These are phyloP conservation scores for Rhizomys pruinosus DNA, from an alignment of 2,113 vertebrate genomes.

Conservation along the genomic window DNA sequence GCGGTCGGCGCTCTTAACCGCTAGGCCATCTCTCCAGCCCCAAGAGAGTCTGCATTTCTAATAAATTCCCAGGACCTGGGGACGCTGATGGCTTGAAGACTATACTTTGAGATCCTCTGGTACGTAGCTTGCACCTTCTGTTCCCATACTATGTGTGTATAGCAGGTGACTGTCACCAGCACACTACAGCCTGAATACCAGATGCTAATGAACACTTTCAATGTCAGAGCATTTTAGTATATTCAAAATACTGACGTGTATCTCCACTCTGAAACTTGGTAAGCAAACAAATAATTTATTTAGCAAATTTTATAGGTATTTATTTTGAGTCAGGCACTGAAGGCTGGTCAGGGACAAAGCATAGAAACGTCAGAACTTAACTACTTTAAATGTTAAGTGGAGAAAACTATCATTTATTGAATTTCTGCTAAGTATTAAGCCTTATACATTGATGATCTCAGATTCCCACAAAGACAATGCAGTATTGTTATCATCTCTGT, in stretches of 20 bases:
- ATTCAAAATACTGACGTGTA: not conserved
- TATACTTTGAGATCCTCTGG: not conserved
- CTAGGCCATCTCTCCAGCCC: no score
- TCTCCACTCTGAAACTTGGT: not conserved
- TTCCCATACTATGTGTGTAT: not conserved
- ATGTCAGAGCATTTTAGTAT: not conserved
- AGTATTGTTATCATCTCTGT: not conserved
- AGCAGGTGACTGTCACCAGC: not conserved
- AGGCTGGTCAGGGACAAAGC: not conserved
- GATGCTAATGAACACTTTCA: not conserved
- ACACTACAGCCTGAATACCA: not conserved
- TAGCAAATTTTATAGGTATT: not conserved
- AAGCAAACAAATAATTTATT: slow-evolving; percentile 18
- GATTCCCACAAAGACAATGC: not conserved
- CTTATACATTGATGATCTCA: not conserved
- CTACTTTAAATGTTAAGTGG: not conserved
- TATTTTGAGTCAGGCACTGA: not conserved
- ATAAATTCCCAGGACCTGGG: not conserved
- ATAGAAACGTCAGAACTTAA: not conserved
- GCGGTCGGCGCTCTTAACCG: no score
- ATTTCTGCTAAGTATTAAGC: not conserved
- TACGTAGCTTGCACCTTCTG: rapidly evolving
- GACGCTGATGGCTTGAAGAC: no score
- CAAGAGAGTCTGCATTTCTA: not conserved
- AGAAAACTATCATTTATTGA: not conserved